Conservation (phyloP, 2,888 invertebrate species). For the Lasioglossum vierecki region DNA sequence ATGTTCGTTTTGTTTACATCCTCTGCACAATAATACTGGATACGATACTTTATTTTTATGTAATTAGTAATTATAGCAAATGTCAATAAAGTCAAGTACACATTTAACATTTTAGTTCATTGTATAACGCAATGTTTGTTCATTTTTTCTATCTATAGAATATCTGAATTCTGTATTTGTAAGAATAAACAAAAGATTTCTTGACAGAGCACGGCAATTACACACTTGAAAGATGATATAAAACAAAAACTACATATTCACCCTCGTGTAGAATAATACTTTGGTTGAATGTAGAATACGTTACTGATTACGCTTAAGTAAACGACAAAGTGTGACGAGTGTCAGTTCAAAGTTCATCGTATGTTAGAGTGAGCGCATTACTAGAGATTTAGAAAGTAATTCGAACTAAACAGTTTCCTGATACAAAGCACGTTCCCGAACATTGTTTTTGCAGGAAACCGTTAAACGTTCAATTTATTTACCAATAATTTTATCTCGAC, state of each 20-base stretch:
- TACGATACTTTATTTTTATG: neutral
- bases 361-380: neutral
- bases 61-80: neutral
- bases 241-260: neutral
- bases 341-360: constrained; percentile 43
- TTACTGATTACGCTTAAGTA: neutral
- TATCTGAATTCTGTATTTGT: neutral
- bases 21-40: neutral
- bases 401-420: neutral
- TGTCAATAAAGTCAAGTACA: neutral
- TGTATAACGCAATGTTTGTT: neutral
- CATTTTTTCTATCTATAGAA: neutral
- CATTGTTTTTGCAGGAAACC: neutral
- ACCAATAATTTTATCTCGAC: neutral
- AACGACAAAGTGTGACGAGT: neutral
- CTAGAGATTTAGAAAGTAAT: neutral
- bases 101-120: neutral
- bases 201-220: neutral
- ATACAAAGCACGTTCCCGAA: neutral
- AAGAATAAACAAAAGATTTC: neutral
- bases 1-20: neutral
- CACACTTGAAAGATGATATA: neutral
- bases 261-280: neutral
- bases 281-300: neutral
- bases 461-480: neutral